A percentile compares a stretch with the other conserved stretches of the same genome.
phyloP scores from a whole-genome alignment of 2,888 invertebrate species.

The Ornithoptera priamus region DNA sequence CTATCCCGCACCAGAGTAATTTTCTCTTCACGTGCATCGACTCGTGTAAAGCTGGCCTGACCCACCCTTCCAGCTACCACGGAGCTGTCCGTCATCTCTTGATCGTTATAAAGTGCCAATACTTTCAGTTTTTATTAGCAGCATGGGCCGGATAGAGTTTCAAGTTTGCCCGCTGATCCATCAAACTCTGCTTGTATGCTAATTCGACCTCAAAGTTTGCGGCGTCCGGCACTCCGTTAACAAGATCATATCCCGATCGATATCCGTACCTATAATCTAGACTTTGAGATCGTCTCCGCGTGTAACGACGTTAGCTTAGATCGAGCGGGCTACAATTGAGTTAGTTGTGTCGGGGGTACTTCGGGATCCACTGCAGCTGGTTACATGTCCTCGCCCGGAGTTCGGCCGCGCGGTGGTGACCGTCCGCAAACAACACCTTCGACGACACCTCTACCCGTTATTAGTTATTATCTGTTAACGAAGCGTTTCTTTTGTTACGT shows the following conservation, averaged over 20 bases:
- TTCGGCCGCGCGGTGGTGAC: too few relatives aligned
- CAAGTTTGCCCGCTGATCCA: slow-evolving; percentile 32
- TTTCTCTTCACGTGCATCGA: too few relatives aligned
- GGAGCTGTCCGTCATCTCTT: too few relatives aligned
- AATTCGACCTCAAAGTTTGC: slow-evolving; percentile 32
- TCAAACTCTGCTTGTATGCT: slow-evolving; percentile 38
- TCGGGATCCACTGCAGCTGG: slow-evolving; percentile 7
- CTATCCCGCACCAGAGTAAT: too few relatives aligned
- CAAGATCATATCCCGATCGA: slow-evolving; percentile 33
- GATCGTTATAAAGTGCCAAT: too few relatives aligned
- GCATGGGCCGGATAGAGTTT: not conserved
- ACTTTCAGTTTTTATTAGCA: too few relatives aligned
- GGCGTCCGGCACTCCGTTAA: slow-evolving; percentile 27
- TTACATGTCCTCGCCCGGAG: not conserved
- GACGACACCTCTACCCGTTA: too few relatives aligned
- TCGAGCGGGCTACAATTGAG: slow-evolving; percentile 21
- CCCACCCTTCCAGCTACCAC: too few relatives aligned
- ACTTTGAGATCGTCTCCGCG: slow-evolving; percentile 23
- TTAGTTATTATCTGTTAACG: too few relatives aligned
- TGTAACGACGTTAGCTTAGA: slow-evolving; percentile 22
- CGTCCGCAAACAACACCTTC: too few relatives aligned
- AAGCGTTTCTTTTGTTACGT: too few relatives aligned
- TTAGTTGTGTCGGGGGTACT: slow-evolving; percentile 14
- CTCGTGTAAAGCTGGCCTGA: too few relatives aligned
- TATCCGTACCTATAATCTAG: slow-evolving; percentile 30